These are phyloP conservation scores for Boleophthalmus pectinirostris DNA, from an alignment of 2,113 vertebrate genomes.

Conservation along the genomic window DNA sequence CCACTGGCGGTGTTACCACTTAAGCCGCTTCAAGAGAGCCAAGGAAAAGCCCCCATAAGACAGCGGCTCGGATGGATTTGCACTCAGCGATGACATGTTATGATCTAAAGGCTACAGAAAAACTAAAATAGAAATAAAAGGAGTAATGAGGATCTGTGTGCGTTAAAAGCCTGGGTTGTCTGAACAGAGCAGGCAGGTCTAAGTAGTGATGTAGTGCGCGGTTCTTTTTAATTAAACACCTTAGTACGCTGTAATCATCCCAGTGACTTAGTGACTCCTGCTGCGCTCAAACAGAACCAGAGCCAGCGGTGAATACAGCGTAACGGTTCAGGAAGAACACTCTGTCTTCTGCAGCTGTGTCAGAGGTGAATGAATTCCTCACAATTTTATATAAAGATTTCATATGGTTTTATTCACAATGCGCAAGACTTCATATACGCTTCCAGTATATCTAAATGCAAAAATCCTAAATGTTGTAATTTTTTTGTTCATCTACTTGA, in stretches of 20 bases:
- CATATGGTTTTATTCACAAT: not conserved
- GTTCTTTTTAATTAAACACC: constrained; percentile 46
- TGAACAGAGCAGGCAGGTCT: constrained; percentile 19
- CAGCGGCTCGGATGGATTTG: constrained; percentile 54
- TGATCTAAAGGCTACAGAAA: constrained; percentile 38
- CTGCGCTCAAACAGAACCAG: constrained; percentile 16
- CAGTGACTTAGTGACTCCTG: constrained; percentile 18
- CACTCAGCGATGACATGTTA: constrained; percentile 43
- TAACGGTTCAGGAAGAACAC: constrained; percentile 16
- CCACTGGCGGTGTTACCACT: constrained; percentile 62
- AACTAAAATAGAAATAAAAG: constrained; percentile 28
- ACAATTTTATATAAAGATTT: not conserved
- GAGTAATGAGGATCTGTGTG: constrained; percentile 41
- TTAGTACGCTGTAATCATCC: constrained; percentile 37
- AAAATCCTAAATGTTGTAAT: not conserved
- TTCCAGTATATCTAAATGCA: not conserved
- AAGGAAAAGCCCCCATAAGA: constrained; percentile 57
- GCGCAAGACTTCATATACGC: not conserved
- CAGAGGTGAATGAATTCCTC: not conserved
- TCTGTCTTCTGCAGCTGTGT: constrained; percentile 2
- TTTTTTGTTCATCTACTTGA: not conserved
- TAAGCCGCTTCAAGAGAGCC: constrained; percentile 66
- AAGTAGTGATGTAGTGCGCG: constrained; percentile 11
- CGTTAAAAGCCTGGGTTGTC: constrained; percentile 28
- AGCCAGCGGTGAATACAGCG: constrained; percentile 3